Base-by-base conservation (phyloP, 1,140 invertebrate species). In the Littorina saxatilis region DNA sequence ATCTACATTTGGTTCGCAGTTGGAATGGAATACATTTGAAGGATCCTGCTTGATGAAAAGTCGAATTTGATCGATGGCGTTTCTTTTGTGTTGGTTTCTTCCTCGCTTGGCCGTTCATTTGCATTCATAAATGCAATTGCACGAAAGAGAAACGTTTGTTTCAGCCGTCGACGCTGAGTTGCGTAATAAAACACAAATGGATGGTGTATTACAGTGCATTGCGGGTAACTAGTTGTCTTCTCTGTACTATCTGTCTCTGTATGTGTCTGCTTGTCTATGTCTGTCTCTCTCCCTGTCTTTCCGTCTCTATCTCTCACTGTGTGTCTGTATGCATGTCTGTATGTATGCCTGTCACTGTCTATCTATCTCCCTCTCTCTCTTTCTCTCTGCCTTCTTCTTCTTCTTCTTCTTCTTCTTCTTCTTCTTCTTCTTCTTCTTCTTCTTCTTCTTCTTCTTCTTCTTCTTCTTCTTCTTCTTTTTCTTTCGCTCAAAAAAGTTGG, bases 321-420 rank as follows among this genome's bases (percentile, higher is more conserved):
- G 32, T 20, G 1, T 39, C 63, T 68, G 1, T 27, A 5, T 39
- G 17, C 39, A 32, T 68, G 1, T 39, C 35, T 68, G 4, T 5
- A 17, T 9, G 43, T 47, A 47, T 47, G 5, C 27, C 61, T 63
- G n/a, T 63, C 61, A 29, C 61, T 63, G 2, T 63, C 61, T 63
- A n/a, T 29, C 27, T 63, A n/a, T 63, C 61, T 63, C 61, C 32
- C 27, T 63, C 61, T 63, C 27, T 63, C n/a, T 63, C n/a, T 63
- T 29, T 32, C n/a, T 32, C 27, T 32, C 27, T 32, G 1, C 27
- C 27, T 32, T 32, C 61, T 66, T 29, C 29, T 32, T 32, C 27
- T 32, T 32, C n/a, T 32, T 66, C 61, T 66, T 32, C 61, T 32
- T 66, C 61, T 32, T 27, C 27, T 32, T 32, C 27, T 32, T 32